Evolutionary conservation across 2,113 vertebrate genomes (phyloP).

Genomic region (Cricetomys ansorgei): DNA sequence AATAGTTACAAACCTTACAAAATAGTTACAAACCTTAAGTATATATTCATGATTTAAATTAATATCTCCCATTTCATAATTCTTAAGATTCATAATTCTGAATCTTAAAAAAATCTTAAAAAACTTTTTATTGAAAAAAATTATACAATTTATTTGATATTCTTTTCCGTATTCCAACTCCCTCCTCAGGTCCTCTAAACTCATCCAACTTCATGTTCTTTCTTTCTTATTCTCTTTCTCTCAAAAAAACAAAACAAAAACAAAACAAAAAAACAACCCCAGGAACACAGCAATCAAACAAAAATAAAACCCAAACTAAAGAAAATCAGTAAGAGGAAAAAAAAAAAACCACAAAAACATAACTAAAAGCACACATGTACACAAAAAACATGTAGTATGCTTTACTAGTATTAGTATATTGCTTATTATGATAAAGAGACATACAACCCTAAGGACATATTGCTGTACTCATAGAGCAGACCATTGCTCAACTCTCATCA

Average conservation of each 20-base stretch:
- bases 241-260: not conserved
- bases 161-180: not conserved
- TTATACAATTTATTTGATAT: not conserved
- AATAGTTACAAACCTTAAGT: not conserved
- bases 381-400: not conserved
- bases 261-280: not conserved
- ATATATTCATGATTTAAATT: not conserved
- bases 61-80: not conserved
- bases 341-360: not conserved
- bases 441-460: not conserved
- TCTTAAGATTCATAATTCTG: conserved; percentile 43
- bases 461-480: not conserved
- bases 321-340: not conserved
- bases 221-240: not conserved
- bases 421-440: not conserved
- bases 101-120: not conserved
- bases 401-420: not conserved
- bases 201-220: not conserved
- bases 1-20: not conserved
- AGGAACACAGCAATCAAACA: too few relatives aligned
- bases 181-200: not conserved
- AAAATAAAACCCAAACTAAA: not conserved
- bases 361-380: not conserved
- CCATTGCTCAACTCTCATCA: not conserved
- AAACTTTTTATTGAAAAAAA: not conserved